Conservation (phyloP, 1,140 invertebrate genomes). For the Sycophaga agraensis region DNA sequence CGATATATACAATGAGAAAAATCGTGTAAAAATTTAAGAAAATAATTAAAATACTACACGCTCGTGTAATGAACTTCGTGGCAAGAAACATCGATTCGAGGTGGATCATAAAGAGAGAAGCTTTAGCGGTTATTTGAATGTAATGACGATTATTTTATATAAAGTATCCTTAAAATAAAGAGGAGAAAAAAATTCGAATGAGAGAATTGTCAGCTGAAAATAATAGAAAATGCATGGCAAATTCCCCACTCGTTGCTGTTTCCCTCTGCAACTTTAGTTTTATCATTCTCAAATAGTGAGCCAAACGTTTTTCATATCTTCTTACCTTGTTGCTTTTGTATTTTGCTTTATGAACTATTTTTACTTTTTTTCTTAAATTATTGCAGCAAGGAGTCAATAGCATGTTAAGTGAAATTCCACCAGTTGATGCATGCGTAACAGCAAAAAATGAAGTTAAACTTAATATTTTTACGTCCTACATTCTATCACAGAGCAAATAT, state of each 20-base stretch:
- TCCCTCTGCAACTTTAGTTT: conserved; percentile 17
- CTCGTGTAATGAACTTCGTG: conserved; percentile 18
- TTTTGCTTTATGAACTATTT: too few relatives aligned
- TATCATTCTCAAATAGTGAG: not conserved
- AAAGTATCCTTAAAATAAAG: conserved; percentile 26
- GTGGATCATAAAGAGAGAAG: conserved; percentile 20
- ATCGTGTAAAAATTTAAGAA: conserved; percentile 15
- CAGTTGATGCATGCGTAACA: not conserved
- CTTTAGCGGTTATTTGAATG: conserved; percentile 26
- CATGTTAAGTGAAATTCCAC: not conserved
- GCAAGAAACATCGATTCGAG: conserved; percentile 17
- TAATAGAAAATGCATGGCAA: conserved; percentile 18
- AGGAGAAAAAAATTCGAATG: conserved; percentile 17
- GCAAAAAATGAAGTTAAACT: not conserved
- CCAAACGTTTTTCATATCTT: not conserved
- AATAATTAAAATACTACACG: conserved; percentile 6
- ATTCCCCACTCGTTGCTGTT: conserved; percentile 1
- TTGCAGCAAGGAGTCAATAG: too few relatives aligned
- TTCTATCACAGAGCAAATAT: too few relatives aligned
- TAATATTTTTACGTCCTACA: not conserved
- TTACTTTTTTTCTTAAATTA: too few relatives aligned
- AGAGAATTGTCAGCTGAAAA: conserved; percentile 10
- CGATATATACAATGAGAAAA: conserved; percentile 17
- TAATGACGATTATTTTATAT: conserved; percentile 25
- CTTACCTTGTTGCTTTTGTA: not conserved